These are phyloP conservation scores for Hybos culiciformis DNA, from an alignment of 2,888 invertebrate species.

Conservation along the genomic window DNA sequence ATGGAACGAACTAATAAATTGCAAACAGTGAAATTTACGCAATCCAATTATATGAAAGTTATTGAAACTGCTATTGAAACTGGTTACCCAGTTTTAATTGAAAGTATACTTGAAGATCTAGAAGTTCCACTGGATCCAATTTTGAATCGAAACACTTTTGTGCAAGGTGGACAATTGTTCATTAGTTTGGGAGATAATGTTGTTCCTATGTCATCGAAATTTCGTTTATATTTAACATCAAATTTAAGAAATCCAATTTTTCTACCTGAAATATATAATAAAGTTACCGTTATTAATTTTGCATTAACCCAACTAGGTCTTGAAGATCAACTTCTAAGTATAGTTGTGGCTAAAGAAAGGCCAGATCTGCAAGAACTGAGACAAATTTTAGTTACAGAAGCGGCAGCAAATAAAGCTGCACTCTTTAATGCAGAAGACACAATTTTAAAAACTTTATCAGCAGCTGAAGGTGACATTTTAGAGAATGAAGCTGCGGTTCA, in stretches of 20 bases:
- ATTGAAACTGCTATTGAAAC: constrained; percentile 58
- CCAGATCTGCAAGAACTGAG: constrained; percentile 78
- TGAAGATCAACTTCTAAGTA: constrained; percentile 71
- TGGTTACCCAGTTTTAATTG: constrained; percentile 63
- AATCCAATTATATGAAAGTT: constrained; percentile 32
- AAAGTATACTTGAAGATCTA: constrained; percentile 71
- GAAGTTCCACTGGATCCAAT: constrained; percentile 80
- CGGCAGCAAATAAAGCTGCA: constrained; percentile 65
- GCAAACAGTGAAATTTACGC: constrained; percentile 31
- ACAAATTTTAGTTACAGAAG: constrained; percentile 63
- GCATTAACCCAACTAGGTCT: constrained; percentile 63
- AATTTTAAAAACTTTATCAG: constrained; percentile 70
- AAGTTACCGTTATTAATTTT: constrained; percentile 75
- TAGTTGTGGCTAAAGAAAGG: constrained; percentile 78
- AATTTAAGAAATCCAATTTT: constrained; percentile 81
- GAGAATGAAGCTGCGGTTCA: constrained; percentile 84
- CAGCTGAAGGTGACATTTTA: constrained; percentile 73
- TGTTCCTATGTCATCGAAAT: constrained; percentile 64
- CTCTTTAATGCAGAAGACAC: constrained; percentile 78
- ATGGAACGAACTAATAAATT: constrained; percentile 48
- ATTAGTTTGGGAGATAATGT: constrained; percentile 76
- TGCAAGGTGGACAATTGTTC: constrained; percentile 58
- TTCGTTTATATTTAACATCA: constrained; percentile 75
- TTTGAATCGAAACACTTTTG: constrained; percentile 60
- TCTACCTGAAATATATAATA: constrained; percentile 75